These are phyloP conservation scores for Plebejus melissa DNA, from an alignment of 2,888 invertebrate species.

Conservation along the genomic window DNA sequence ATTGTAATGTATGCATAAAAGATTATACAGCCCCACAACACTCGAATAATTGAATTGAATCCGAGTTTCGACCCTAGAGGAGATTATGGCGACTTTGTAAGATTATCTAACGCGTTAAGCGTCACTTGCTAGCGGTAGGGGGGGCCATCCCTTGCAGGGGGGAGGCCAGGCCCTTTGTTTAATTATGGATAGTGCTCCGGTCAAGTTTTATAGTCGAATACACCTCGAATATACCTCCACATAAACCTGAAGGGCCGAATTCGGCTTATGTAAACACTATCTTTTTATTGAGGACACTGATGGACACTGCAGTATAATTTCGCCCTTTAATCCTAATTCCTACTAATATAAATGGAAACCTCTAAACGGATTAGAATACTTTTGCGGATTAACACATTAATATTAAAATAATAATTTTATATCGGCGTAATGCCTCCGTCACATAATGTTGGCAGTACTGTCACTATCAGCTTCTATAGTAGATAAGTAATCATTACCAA, in stretches of 20 bases:
- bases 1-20: constrained; percentile 51
- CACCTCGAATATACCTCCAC: constrained; percentile 19
- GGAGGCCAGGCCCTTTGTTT: constrained; percentile 56
- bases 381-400: background rate
- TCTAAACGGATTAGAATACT: background rate
- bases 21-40: constrained; percentile 63
- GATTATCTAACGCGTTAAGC: constrained; percentile 75
- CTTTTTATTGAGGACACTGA: background rate
- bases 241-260: constrained; percentile 5
- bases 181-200: constrained; percentile 49
- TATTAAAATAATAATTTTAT: background rate
- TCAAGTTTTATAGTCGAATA: constrained; percentile 29
- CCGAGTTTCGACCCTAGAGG: constrained; percentile 63
- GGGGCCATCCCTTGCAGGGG: constrained; percentile 47
- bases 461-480: background rate
- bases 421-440: background rate
- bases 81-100: constrained; percentile 72
- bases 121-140: constrained; percentile 58
- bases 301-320: constrained; percentile 11
- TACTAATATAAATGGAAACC: background rate
- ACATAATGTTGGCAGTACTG: background rate
- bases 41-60: constrained; percentile 71
- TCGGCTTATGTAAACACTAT: constrained; percentile 6
- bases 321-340: background rate
- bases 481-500: background rate